A percentile compares a stretch with the other conserved stretches of the same genome.
Evolutionary conservation across 2,113 vertebrate genomes (phyloP).

Genomic region (Ceyx cyanopectus): DNA sequence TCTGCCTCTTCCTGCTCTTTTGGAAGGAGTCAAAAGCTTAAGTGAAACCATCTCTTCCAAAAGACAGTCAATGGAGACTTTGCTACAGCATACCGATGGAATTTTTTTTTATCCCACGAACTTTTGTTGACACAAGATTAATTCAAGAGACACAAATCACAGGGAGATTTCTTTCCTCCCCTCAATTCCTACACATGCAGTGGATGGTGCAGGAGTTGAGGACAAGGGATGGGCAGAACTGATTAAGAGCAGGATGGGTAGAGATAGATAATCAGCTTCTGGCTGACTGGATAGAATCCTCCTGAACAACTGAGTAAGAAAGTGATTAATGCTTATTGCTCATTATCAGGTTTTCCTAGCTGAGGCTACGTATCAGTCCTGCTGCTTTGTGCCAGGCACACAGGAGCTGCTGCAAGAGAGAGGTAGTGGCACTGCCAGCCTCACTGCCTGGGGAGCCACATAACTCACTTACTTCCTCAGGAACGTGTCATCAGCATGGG

Average conservation of each 20-base stretch:
- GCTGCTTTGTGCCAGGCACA: background rate
- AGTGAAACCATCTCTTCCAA: background rate
- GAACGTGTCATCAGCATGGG: background rate
- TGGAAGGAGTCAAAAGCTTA: background rate
- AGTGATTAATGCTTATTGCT: background rate
- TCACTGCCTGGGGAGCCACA: fast-evolving
- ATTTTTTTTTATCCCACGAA: background rate
- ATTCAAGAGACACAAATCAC: background rate
- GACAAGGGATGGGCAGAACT: background rate
- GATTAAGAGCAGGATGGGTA: background rate
- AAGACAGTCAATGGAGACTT: background rate
- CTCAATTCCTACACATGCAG: background rate
- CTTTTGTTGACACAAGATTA: background rate
- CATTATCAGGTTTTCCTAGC: background rate
- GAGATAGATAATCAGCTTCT: background rate
- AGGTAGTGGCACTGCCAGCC: background rate
- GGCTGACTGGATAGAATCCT: background rate
- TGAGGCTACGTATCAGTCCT: background rate
- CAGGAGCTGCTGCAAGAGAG: background rate
- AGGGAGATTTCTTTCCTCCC: background rate
- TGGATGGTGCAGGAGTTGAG: background rate
- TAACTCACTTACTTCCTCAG: fast-evolving
- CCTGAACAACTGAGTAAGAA: background rate
- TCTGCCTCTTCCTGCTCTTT: background rate
- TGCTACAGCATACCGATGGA: background rate